These are phyloP conservation scores for Phrixothrix hirtus DNA, from an alignment of 2,888 invertebrate species.

Conservation along the genomic window DNA sequence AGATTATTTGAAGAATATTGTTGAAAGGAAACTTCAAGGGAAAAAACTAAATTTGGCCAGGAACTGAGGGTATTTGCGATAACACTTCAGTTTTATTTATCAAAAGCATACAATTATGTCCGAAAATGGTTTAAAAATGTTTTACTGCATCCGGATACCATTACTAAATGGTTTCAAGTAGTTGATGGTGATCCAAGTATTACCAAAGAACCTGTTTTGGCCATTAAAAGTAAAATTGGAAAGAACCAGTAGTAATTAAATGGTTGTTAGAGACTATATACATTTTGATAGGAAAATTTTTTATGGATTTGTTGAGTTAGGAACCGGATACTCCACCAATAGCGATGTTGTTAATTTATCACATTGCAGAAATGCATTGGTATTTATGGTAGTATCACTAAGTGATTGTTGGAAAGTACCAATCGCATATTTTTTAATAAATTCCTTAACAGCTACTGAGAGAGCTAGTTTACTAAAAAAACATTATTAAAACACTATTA, in stretches of 20 bases:
- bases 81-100: background rate
- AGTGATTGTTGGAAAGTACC: constrained; percentile 41
- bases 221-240: background rate
- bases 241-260: constrained; percentile 33
- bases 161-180: background rate
- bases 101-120: background rate
- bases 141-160: background rate
- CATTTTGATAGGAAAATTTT: constrained; percentile 43
- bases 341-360: constrained; percentile 33
- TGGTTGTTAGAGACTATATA: constrained; percentile 36
- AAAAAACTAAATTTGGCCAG: background rate
- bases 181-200: background rate
- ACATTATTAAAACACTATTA: too few relatives aligned
- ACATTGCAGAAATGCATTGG: constrained; percentile 40
- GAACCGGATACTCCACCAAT: constrained; percentile 29
- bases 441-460: constrained; percentile 35
- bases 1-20: background rate
- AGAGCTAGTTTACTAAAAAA: constrained; percentile 34
- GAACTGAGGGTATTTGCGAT: background rate
- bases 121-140: background rate
- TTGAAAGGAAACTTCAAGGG: background rate
- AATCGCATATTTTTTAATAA: constrained; percentile 39
- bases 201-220: background rate
- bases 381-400: too few relatives aligned
- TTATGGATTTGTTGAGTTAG: constrained; percentile 42